These are phyloP conservation scores for Gracilinanus agilis DNA, from an alignment of 2,113 vertebrate species.

Conservation along the genomic window DNA sequence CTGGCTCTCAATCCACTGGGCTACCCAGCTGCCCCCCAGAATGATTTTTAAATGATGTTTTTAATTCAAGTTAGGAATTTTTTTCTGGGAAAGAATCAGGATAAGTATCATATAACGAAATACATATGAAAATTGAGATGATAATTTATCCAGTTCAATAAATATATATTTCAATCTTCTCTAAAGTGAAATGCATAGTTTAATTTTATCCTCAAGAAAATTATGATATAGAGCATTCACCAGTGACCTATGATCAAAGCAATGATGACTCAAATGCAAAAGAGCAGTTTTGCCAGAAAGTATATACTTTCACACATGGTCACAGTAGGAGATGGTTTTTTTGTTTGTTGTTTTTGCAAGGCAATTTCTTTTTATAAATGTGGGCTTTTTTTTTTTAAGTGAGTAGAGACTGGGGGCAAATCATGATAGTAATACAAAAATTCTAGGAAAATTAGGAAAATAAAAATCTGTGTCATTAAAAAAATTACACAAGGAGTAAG, in stretches of 20 bases:
- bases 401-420: background rate
- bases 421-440: background rate
- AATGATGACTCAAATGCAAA: background rate
- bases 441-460: background rate
- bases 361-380: background rate
- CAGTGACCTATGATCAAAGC: background rate
- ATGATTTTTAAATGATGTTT: conserved; percentile 47
- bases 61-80: conserved; percentile 39
- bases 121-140: conserved; percentile 35
- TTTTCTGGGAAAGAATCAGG: conserved; percentile 3
- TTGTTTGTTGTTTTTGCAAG: background rate
- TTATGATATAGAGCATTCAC: conserved; percentile 23
- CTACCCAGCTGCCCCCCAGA: too few species aligned
- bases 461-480: background rate
- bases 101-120: background rate
- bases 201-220: conserved; percentile 39
- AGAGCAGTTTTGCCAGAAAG: too few species aligned
- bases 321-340: background rate
- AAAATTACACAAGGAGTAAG: background rate
- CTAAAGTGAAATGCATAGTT: conserved; percentile 52
- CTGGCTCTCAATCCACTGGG: too few species aligned
- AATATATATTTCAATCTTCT: conserved; percentile 37
- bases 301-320: background rate
- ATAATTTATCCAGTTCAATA: conserved; percentile 9
- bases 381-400: background rate